Percentiles rank a stretch among this genome's conserved stretches.
These are phyloP conservation scores for Berghia stephanieae DNA, from an alignment of 1,140 invertebrate species.

Conservation along the genomic window DNA sequence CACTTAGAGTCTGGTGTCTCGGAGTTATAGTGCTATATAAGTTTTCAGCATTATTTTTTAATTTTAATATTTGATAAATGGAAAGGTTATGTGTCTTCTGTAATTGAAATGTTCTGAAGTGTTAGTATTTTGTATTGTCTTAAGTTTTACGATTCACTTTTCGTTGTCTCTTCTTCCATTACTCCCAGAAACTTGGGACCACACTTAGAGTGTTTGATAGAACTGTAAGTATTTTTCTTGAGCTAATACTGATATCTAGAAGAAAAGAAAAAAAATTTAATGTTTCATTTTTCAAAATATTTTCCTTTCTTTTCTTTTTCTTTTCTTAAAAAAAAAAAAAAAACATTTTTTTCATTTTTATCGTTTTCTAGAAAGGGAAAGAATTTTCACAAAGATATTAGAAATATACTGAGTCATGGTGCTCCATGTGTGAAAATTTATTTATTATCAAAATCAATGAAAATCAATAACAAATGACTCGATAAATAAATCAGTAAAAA, in stretches of 20 bases:
- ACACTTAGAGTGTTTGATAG: constrained; percentile 88
- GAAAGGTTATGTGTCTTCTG: background rate
- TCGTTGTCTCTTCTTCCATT: constrained; percentile 34
- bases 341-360: background rate
- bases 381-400: too few species aligned
- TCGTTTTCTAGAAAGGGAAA: too few species aligned
- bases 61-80: background rate
- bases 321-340: background rate
- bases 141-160: background rate
- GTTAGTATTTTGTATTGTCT: too few species aligned
- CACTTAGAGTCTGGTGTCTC: too few species aligned
- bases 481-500: too few species aligned
- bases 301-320: background rate
- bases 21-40: too few species aligned
- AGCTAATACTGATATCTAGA: background rate
- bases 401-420: too few species aligned
- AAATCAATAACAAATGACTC: too few species aligned
- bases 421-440: too few species aligned
- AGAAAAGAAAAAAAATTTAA: background rate
- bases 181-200: constrained; percentile 81
- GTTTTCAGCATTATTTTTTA: too few species aligned
- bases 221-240: constrained; percentile 66
- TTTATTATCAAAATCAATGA: too few species aligned
- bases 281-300: background rate
- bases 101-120: too few species aligned